Evolutionary conservation across 2,113 vertebrate genomes (phyloP), one percentile per base, ranked within the genome.

Genomic region (Pungitius pungitius): DNA sequence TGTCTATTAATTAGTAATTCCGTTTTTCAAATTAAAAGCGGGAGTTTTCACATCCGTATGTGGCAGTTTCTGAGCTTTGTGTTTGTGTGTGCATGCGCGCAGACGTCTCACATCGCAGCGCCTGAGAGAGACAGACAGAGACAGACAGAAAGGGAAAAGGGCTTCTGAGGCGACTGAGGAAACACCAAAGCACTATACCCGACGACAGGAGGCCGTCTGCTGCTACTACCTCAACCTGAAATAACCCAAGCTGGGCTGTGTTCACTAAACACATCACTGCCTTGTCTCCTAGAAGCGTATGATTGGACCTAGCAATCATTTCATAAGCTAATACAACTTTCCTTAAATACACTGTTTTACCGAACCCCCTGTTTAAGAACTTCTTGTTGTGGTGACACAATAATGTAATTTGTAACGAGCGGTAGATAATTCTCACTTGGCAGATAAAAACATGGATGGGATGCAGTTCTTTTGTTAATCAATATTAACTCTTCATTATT

Each of bases 141-240:
- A 42, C 15, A 26, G 17, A n/a, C 9, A 6, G 26, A 27, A 49
- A 59, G n/a, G 60, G 22, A 22, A 33, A 52, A 64, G 45, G 54
- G 62, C 58, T 84, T 76, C n/a, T 78, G 55, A 81, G 83, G 69
- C 37, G 60, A 78, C 47, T 47, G 42, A 79, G 80, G 78, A 78
- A 75, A 78, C 64, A 80, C 75, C 68, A 52, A 27, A 56, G 6
- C 56, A 52, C n/a, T 58, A 51, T 37, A 65, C 42, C 59, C 74
- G 64, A 70, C 1, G 18, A 77, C n/a, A 49, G 33, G 63, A 39
- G 52, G 54, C 27, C 49, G 52, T 66, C 60, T 57, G 18, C 39
- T 62, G 66, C n/a, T 30, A 61, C 52, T 68, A n/a, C 47, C 13
- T 45, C 43, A 81, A 60, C 81, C 64, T 81, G 45, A 69, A 66